Conservation (phyloP, 2,113 vertebrate species). For the Sinocyclocheilus anophthalmus region DNA sequence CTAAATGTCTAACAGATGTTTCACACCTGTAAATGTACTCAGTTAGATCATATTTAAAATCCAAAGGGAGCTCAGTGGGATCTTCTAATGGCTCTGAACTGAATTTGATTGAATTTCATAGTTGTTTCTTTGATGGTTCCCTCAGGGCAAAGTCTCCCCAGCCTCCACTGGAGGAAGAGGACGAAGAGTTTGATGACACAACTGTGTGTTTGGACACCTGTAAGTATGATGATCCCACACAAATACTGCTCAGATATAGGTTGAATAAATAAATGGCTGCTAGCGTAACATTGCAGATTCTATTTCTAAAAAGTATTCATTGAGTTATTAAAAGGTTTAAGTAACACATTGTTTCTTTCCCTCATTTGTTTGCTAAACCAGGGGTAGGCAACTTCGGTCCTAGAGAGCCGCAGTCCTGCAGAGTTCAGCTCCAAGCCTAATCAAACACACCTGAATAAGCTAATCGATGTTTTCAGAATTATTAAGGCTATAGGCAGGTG, state of each 20-base stretch:
- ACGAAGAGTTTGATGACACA: constrained; percentile 95
- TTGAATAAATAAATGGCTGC: background rate
- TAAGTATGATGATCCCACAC: constrained; percentile 73
- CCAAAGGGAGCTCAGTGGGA: background rate
- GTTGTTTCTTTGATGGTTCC: constrained; percentile 41
- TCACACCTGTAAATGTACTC: background rate
- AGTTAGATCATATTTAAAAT: background rate
- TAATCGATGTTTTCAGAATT: no score
- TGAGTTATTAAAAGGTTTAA: background rate
- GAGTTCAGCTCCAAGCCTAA: no score
- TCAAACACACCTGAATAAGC: no score
- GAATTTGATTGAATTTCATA: constrained; percentile 25
- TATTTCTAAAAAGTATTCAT: background rate
- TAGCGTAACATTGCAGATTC: background rate
- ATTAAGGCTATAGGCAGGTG: no score
- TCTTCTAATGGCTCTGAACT: background rate
- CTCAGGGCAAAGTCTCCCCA: constrained; percentile 95
- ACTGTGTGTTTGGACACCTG: constrained; percentile 96
- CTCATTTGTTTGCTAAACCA: no score
- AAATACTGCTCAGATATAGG: background rate
- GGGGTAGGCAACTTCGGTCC: no score
- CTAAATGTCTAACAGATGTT: background rate
- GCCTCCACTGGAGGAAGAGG: constrained; percentile 96
- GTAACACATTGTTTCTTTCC: no score
- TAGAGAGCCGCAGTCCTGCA: no score